phyloP scores from a whole-genome alignment of 2,113 vertebrate species.

The Etia nguti region DNA sequence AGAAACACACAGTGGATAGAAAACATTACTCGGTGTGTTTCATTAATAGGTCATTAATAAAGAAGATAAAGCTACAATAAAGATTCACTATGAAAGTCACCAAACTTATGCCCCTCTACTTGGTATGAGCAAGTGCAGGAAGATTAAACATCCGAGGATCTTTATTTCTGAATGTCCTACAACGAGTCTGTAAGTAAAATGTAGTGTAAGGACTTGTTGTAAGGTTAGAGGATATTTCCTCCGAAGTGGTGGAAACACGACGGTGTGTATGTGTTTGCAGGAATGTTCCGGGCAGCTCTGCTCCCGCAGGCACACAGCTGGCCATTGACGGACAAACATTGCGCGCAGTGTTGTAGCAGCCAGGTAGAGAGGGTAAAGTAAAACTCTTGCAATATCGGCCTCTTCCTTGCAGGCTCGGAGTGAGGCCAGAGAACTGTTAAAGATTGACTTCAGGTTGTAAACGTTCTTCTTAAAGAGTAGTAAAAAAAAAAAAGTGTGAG shows the following conservation, averaged over 20 bases:
- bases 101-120: neutral
- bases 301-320: conserved; percentile 53
- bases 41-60: neutral
- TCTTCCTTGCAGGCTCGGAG: neutral
- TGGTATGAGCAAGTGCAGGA: neutral
- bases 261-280: neutral
- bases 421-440: neutral
- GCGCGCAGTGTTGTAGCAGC: conserved; percentile 47
- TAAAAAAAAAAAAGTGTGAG: neutral
- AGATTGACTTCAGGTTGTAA: conserved; percentile 3
- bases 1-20: neutral
- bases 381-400: neutral
- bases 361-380: conserved; percentile 15
- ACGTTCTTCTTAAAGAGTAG: neutral
- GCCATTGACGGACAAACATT: conserved; percentile 61
- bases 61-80: neutral
- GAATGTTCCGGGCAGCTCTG: conserved; percentile 26
- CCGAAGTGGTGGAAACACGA: neutral
- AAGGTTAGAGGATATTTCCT: neutral
- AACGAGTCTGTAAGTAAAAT: neutral
- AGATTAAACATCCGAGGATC: neutral
- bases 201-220: neutral
- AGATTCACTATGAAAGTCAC: neutral
- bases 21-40: neutral
- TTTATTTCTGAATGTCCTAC: neutral